These are phyloP conservation scores for Bombus cullumanus DNA, from an alignment of 1,140 invertebrate species.

Conservation along the genomic window DNA sequence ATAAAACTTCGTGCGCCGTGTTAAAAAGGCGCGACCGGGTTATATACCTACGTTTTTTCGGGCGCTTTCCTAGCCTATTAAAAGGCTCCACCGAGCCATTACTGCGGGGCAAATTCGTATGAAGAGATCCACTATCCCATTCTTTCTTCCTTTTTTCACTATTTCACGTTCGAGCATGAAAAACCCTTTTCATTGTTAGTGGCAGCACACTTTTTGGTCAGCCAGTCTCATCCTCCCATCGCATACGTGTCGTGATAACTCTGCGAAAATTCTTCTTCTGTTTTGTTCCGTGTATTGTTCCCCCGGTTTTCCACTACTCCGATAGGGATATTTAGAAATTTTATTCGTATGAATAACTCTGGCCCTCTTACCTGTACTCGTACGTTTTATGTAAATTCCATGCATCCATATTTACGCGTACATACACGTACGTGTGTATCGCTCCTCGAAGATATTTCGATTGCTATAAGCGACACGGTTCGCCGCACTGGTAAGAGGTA, in stretches of 20 bases:
- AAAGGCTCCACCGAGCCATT: not conserved
- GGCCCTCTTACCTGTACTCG: not conserved
- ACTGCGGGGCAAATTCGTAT: not conserved
- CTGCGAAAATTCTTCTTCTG: not conserved
- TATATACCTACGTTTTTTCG: constrained; percentile 13
- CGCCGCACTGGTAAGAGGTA: not conserved
- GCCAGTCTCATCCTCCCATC: not conserved
- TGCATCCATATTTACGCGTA: not conserved
- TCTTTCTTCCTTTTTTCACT: not conserved
- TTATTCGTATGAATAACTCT: not conserved
- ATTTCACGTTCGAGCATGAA: not conserved
- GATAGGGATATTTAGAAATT: not conserved
- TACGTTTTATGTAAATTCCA: not conserved
- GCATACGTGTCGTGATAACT: constrained; percentile 11
- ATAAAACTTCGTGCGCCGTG: not conserved
- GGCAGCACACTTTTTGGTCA: not conserved
- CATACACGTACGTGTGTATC: not conserved
- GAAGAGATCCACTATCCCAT: not conserved
- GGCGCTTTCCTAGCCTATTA: not conserved
- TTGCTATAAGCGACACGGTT: not conserved
- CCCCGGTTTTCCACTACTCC: not conserved
- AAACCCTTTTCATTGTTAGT: constrained; percentile 6
- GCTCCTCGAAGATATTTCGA: not conserved
- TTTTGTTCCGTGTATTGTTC: not conserved
- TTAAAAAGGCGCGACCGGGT: constrained; percentile 3